Evolutionary conservation across 2,888 invertebrate genomes (phyloP).

Genomic region (Dione juno): DNA sequence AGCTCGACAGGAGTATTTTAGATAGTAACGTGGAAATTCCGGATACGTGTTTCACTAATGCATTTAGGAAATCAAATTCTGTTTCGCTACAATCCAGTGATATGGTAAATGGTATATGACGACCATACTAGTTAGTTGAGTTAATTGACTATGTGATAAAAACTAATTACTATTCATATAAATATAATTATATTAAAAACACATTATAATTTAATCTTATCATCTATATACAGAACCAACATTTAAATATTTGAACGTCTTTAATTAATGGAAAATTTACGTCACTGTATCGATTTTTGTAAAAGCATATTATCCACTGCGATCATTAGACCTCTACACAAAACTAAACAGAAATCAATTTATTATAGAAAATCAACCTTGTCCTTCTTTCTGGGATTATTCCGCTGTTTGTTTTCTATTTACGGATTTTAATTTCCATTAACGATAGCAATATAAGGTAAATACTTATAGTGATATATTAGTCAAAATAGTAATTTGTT

Average conservation of each 20-base stretch:
- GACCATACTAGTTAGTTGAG: background rate
- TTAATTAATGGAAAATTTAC: conserved; percentile 15
- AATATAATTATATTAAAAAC: background rate
- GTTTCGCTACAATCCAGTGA: background rate
- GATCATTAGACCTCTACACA: conserved; percentile 25
- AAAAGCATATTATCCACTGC: background rate
- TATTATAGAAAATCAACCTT: conserved; percentile 38
- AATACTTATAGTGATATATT: background rate
- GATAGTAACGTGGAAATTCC: conserved; percentile 1
- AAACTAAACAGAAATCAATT: conserved; percentile 32
- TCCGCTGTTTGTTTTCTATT: conserved; percentile 40
- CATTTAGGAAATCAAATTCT: conserved; percentile 3
- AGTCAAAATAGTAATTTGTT: background rate
- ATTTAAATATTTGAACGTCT: background rate
- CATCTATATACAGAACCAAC: background rate
- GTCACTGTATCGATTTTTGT: background rate
- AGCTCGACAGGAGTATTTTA: background rate
- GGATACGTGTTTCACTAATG: conserved; percentile 8
- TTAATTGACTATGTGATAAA: background rate
- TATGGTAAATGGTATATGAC: background rate
- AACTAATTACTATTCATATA: background rate
- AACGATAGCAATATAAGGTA: conserved; percentile 15
- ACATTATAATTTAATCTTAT: background rate
- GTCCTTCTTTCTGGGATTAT: conserved; percentile 39
- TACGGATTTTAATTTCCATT: conserved; percentile 30